Percentiles rank a stretch among this genome's conserved stretches.
Conservation (phyloP, 1,140 invertebrate genomes). For the Sarcophaga bullata region DNA sequence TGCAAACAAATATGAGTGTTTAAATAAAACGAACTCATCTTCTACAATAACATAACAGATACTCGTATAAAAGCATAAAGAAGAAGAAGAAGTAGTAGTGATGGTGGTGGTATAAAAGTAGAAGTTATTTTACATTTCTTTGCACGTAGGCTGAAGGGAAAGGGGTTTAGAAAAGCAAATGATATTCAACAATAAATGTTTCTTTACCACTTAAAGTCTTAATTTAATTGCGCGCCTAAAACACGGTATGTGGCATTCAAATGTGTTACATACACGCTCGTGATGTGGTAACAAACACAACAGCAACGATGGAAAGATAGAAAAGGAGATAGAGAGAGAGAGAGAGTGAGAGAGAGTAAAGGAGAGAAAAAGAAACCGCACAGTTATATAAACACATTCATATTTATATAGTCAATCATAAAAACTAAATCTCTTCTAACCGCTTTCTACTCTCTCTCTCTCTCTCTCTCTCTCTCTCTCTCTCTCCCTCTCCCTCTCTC, state of each 20-base stretch:
- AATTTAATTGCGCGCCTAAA: constrained; percentile 36
- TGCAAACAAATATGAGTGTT: no score
- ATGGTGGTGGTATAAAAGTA: neutral
- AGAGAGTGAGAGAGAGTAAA: no score
- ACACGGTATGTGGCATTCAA: constrained; percentile 34
- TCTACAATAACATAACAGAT: no score
- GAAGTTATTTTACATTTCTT: neutral
- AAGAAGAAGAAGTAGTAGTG: neutral
- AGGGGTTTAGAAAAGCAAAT: neutral
- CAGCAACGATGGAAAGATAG: no score
- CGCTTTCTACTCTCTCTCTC: neutral
- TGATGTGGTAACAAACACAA: constrained; percentile 10
- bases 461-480: neutral
- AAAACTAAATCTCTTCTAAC: neutral
- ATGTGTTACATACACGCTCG: constrained; percentile 23
- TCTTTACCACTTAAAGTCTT: constrained; percentile 32
- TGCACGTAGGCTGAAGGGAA: neutral
- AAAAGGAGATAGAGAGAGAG: no score
- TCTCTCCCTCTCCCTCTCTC: neutral
- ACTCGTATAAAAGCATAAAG: no score
- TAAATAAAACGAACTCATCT: no score
- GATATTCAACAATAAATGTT: neutral
- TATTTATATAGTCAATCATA: constrained; percentile 5
- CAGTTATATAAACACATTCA: neutral
- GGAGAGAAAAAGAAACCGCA: neutral